Evolutionary conservation across 2,797 vertebrate genomes (phyloP).

Genomic region (Toxotes lorentzi): DNA sequence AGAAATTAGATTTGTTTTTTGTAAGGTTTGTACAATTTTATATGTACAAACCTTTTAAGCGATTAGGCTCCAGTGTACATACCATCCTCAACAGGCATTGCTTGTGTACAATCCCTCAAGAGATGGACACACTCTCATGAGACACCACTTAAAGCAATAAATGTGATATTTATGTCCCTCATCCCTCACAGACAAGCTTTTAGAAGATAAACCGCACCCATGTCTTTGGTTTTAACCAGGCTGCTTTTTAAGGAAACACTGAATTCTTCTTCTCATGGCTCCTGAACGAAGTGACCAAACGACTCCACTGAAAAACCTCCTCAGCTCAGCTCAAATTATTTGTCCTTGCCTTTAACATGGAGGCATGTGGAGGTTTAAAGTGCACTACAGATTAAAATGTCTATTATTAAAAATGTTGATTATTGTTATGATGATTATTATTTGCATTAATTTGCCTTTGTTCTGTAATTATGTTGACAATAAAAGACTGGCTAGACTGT

Average conservation of each 20-base stretch:
- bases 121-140: conserved; percentile 3
- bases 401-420: conserved; percentile 58
- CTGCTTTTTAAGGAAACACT: conserved; percentile 55
- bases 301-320: conserved; percentile 42
- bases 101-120: conserved; percentile 5
- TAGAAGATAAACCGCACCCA: not conserved
- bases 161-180: not conserved
- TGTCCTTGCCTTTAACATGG: conserved; percentile 61
- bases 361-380: conserved; percentile 60
- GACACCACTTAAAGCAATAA: conserved; percentile 31
- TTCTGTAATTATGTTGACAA: conserved; percentile 77
- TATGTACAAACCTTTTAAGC: not conserved
- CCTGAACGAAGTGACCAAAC: conserved; percentile 29
- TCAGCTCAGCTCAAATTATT: conserved; percentile 37
- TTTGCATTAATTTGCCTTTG: conserved; percentile 68
- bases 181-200: not conserved
- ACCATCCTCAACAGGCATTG: conserved; percentile 1
- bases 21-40: not conserved
- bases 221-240: conserved; percentile 17
- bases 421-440: conserved; percentile 54
- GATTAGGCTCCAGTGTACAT: not conserved
- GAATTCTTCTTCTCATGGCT: conserved; percentile 4
- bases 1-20: not conserved
- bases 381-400: conserved; percentile 81
- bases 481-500: conserved; percentile 84